phyloP scores from a whole-genome alignment of 2,888 invertebrate species.

The Spicauda simplicius region DNA sequence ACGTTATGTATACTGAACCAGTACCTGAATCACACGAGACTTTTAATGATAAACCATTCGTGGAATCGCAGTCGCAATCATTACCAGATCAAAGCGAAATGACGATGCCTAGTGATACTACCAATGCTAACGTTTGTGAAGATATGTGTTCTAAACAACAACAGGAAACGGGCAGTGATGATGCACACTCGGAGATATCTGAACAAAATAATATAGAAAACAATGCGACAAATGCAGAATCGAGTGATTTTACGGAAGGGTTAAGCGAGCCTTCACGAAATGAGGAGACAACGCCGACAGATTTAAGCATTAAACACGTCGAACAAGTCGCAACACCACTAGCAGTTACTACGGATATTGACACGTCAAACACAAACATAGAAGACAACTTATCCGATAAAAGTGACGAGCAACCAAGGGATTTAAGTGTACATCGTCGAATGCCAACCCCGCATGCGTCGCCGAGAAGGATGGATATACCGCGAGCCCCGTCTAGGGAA shows the following conservation, averaged over 20 bases:
- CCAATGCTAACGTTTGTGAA: constrained; percentile 42
- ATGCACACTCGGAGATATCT: constrained; percentile 42
- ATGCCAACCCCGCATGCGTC: constrained; percentile 74
- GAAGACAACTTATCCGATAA: constrained; percentile 71
- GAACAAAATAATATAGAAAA: constrained; percentile 44
- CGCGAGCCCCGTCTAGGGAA: constrained; percentile 87
- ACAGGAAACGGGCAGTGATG: constrained; percentile 35
- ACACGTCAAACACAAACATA: constrained; percentile 53
- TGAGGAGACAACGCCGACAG: constrained; percentile 83
- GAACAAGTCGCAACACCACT: constrained; percentile 58
- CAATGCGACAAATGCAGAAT: constrained; percentile 7
- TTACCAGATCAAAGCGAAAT: constrained; percentile 61
- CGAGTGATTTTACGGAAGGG: constrained; percentile 36
- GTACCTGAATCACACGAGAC: constrained; percentile 65
- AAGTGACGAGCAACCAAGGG: constrained; percentile 85
- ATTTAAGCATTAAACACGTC: constrained; percentile 78
- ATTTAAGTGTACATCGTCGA: constrained; percentile 85
- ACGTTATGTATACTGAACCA: constrained; percentile 62
- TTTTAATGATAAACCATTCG: constrained; percentile 54
- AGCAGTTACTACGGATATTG: constrained; percentile 52
- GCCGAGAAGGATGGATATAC: constrained; percentile 75
- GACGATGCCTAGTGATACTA: constrained; percentile 50
- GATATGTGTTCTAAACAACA: constrained; percentile 40
- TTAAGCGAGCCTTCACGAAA: constrained; percentile 43
- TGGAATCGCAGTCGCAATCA: constrained; percentile 51